Percentiles rank a stretch among this genome's conserved stretches.
Evolutionary conservation across 1,140 invertebrate species (phyloP).

Genomic region (Kradibia gibbosae): DNA sequence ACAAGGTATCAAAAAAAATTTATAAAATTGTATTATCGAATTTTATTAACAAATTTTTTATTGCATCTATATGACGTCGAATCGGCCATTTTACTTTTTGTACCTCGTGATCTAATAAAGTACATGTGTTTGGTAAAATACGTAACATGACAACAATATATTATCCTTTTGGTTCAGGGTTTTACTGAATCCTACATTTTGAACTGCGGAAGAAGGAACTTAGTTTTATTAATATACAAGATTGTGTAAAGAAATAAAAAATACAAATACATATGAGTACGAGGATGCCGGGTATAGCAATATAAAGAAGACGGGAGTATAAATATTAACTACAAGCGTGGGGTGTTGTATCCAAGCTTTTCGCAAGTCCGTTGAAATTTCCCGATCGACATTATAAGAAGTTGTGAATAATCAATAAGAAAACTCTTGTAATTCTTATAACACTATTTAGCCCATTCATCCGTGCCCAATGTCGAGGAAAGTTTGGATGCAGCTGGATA

Average conservation of each 20-base stretch:
- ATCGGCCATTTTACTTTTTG: conserved; percentile 51
- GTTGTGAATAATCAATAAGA: conserved; percentile 21
- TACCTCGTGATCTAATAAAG: conserved; percentile 46
- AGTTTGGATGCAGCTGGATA: no score
- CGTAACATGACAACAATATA: background rate
- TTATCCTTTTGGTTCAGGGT: background rate
- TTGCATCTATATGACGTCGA: conserved; percentile 44
- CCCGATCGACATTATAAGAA: background rate
- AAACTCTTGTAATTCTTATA: background rate
- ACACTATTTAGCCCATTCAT: background rate
- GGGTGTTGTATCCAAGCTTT: background rate
- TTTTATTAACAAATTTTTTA: conserved; percentile 49
- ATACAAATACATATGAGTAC: no score
- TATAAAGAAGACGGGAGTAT: background rate
- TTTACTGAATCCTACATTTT: background rate
- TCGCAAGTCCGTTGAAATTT: conserved; percentile 8
- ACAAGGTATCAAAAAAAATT: conserved; percentile 22
- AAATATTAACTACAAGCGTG: background rate
- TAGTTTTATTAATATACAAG: no score
- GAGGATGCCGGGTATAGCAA: background rate
- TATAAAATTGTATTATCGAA: conserved; percentile 21
- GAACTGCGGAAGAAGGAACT: no score
- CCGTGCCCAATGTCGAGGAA: background rate
- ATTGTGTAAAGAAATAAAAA: no score
- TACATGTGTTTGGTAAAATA: conserved; percentile 1